Conservation (phyloP, 2,797 vertebrate species). For the Lophotriccus pileatus region DNA sequence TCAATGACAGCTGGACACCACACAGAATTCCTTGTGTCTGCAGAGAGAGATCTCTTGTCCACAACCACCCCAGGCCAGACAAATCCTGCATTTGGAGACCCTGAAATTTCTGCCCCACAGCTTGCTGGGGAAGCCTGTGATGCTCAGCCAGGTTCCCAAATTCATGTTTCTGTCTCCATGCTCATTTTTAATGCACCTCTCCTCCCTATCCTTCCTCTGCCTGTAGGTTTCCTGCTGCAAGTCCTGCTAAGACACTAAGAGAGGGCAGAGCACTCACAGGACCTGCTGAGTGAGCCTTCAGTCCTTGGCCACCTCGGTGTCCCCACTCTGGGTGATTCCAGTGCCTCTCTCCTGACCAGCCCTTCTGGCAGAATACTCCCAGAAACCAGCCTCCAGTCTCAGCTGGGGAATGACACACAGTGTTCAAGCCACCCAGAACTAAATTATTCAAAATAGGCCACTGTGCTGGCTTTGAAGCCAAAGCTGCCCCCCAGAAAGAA, state of each 20-base stretch:
- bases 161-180: neutral
- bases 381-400: neutral
- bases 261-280: neutral
- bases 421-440: neutral
- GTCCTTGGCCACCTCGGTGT: accelerated
- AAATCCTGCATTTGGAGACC: neutral
- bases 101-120: neutral
- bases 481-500: neutral
- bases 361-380: neutral
- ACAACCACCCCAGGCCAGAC: neutral
- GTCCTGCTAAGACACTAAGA: neutral
- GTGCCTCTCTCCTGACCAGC: neutral
- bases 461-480: slow-evolving; percentile 33
- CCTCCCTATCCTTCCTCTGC: neutral
- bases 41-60: neutral
- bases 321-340: neutral
- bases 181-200: neutral
- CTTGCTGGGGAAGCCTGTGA: neutral
- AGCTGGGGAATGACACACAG: neutral
- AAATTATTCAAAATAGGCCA: slow-evolving; percentile 50
- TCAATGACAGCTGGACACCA: neutral
- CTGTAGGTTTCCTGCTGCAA: neutral
- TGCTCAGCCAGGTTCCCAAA: neutral
- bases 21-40: neutral
- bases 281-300: neutral